These are phyloP conservation scores for Drosophila cognata DNA, from an alignment of 2,888 invertebrate genomes.

Conservation along the genomic window DNA sequence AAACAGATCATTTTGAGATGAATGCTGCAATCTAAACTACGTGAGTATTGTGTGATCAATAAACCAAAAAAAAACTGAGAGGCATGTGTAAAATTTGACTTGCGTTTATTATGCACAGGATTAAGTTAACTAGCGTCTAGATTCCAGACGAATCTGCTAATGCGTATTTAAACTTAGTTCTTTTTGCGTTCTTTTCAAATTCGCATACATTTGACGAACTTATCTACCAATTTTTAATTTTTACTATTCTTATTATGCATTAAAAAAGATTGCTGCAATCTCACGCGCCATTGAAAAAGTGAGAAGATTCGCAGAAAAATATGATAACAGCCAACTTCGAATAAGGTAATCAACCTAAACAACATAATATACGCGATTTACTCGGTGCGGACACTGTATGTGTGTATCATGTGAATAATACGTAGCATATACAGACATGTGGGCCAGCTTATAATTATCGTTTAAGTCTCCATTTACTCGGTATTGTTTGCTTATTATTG, in stretches of 20 bases:
- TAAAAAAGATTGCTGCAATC: neutral
- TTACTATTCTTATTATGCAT: neutral
- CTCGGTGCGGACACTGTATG: neutral
- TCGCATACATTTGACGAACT: neutral
- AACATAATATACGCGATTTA: neutral
- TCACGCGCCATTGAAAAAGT: neutral
- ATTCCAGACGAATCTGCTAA: neutral
- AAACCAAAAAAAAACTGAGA: neutral
- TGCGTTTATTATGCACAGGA: neutral
- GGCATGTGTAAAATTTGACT: neutral
- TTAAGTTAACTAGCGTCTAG: neutral
- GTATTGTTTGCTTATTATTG: slow-evolving; percentile 25
- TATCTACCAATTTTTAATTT: neutral
- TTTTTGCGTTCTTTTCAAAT: neutral
- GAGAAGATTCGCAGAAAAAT: neutral
- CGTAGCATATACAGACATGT: neutral
- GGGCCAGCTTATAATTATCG: slow-evolving; percentile 45
- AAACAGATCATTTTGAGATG: neutral
- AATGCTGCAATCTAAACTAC: neutral
- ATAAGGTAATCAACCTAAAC: neutral
- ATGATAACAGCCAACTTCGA: neutral
- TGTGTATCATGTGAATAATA: neutral
- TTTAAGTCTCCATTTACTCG: slow-evolving; percentile 32
- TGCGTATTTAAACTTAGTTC: neutral
- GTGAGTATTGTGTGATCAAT: neutral